Evolutionary conservation across 2,888 invertebrate genomes (phyloP).

Genomic region (Rhamphomyia laevipes): DNA sequence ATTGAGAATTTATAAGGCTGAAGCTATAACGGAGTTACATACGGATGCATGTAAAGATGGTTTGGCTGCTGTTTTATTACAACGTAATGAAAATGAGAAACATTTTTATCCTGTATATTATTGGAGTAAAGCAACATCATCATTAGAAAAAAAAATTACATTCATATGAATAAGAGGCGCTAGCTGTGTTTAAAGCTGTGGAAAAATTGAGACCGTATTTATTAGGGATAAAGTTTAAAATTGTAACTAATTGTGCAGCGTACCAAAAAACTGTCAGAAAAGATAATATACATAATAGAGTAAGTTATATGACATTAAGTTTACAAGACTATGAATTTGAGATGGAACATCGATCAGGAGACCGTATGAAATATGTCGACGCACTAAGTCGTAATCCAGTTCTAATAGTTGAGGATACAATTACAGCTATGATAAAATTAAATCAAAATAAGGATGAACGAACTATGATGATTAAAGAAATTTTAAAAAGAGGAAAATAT

Average conservation of each 20-base stretch:
- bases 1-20: not conserved
- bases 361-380: no score
- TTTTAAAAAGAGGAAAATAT: no score
- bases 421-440: no score
- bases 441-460: no score
- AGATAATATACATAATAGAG: no score
- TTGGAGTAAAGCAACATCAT: slow-evolving; percentile 2
- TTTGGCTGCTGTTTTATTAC: slow-evolving; percentile 3
- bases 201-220: slow-evolving; percentile 18
- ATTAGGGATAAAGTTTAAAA: slow-evolving; percentile 20
- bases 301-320: no score
- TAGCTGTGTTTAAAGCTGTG: not conserved
- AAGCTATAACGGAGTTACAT: not conserved
- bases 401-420: no score
- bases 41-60: not conserved
- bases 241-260: slow-evolving; percentile 22
- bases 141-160: slow-evolving; percentile 20
- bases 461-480: no score
- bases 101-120: slow-evolving; percentile 2
- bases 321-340: no score
- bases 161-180: slow-evolving; percentile 18
- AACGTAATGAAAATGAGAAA: not conserved
- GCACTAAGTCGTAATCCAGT: no score
- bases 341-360: no score
- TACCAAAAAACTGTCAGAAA: slow-evolving; percentile 16